Base-by-base conservation (phyloP, 2,797 vertebrate species). In the Schizopygopsis pylzovi region DNA sequence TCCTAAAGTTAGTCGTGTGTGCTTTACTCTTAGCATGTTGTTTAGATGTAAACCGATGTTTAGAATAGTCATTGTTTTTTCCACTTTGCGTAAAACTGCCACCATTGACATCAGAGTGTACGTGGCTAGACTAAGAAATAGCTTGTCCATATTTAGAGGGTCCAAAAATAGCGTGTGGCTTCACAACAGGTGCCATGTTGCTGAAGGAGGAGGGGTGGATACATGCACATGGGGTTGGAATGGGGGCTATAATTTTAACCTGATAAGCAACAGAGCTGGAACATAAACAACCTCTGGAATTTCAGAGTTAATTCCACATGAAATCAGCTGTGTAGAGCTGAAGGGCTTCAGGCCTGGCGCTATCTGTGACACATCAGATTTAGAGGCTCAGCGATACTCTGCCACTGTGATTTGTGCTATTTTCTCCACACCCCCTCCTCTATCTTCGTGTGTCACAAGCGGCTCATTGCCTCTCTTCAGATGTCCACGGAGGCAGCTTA, bases 141-240 rank as follows among this genome's bases (percentile, higher is more conserved):
- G 90, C 91, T 87, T 85, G 90, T 91, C 91, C 90, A 90, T 70
- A 93, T 96, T 95, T 95, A 96, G 95, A 94, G 91, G 89, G 75
- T 88, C 95, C 94, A 93, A 94, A 96, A 97, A 97, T 97, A 97
- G 91, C 93, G 88, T 20, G 89, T 92, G 91, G 91, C 93, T 92
- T 90, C 89, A 92, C 90, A 94, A 93, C 95, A 95, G 96, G 95
- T 96, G 96, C 89, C 89, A 79, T 91, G 92, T 93, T 92, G 92
- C 86, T 91, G 79, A 87, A 90, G 87, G 89, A 56, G 78, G 86
- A 90, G 87, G 77, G 82, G 41, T 71, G 56, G 83, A 90, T 56
- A 86, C 85, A 90, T 65, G 85, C 52, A 70, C 52, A 82, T 89
- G 72, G 84, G 45, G n/a, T 52, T 67, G 68, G 54, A 85, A 88